Percentiles rank a stretch among this genome's conserved stretches.
Conservation (phyloP, 2,113 vertebrate genomes). For the Paramormyrops kingsleyae region DNA sequence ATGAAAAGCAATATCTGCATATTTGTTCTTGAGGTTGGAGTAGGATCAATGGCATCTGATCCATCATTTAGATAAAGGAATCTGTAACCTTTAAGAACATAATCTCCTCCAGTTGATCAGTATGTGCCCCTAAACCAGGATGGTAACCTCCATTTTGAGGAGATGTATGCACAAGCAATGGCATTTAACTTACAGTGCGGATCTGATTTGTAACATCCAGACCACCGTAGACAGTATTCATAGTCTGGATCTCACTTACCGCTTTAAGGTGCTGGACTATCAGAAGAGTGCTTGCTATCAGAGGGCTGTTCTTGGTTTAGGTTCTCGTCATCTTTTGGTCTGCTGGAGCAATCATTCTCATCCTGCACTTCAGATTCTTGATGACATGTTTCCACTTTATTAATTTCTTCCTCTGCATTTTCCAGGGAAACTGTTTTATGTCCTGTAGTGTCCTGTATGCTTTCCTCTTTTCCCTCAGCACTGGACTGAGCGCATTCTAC, state of each 20-base stretch:
- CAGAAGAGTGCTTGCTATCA: constrained; percentile 13
- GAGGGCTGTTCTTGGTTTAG: constrained; percentile 7
- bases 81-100: constrained; percentile 53
- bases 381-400: constrained; percentile 44
- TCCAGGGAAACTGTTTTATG: constrained; percentile 38
- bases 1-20: constrained; percentile 31
- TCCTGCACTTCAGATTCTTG: constrained; percentile 56
- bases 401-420: constrained; percentile 39
- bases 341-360: constrained; percentile 55
- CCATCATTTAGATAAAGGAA: constrained; percentile 58
- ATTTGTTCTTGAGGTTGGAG: constrained; percentile 26
- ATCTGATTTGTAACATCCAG: constrained; percentile 41
- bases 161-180: constrained; percentile 25
- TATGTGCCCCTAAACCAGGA: constrained; percentile 26
- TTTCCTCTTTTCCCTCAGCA: constrained; percentile 25
- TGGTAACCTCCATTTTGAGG: constrained; percentile 39
- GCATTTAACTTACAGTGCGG: constrained; percentile 33
- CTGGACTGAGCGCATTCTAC: background rate
- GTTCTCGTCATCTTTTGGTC: constrained; percentile 50
- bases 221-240: constrained; percentile 43
- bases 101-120: constrained; percentile 44
- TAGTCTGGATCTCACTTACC: constrained; percentile 57
- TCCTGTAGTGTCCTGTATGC: constrained; percentile 47
- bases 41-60: constrained; percentile 47
- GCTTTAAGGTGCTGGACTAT: constrained; percentile 57